These are phyloP conservation scores for Troides oblongomaculatus DNA, from an alignment of 2,888 invertebrate species.

Conservation along the genomic window DNA sequence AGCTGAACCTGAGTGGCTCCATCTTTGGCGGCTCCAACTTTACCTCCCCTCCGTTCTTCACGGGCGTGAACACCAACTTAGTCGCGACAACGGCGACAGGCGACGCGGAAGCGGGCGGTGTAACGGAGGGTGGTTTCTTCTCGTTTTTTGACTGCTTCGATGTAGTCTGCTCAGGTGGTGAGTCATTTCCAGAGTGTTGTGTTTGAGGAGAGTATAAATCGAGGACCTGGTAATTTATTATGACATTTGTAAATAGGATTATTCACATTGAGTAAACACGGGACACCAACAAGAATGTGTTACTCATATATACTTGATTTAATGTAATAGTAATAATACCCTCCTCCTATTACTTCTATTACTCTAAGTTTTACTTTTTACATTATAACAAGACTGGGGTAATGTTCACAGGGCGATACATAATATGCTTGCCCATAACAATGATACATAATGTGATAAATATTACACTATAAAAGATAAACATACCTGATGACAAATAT, in stretches of 20 bases:
- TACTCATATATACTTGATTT: too few relatives aligned
- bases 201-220: constrained; percentile 93
- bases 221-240: constrained; percentile 74
- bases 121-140: constrained; percentile 72
- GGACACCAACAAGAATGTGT: too few relatives aligned
- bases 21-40: constrained; percentile 59
- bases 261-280: too few relatives aligned
- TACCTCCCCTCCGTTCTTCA: constrained; percentile 66
- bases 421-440: too few relatives aligned
- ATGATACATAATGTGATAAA: too few relatives aligned
- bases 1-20: constrained; percentile 54
- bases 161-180: constrained; percentile 81
- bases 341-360: too few relatives aligned
- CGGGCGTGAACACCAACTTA: constrained; percentile 55
- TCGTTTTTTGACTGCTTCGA: constrained; percentile 77
- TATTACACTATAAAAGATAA: too few relatives aligned
- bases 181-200: constrained; percentile 81
- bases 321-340: too few relatives aligned
- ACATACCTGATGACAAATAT: constrained; percentile 95
- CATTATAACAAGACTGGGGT: too few relatives aligned
- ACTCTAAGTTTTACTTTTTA: too few relatives aligned
- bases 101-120: constrained; percentile 74
- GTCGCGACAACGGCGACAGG: constrained; percentile 59
- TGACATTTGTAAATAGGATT: too few relatives aligned
- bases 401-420: too few relatives aligned